phyloP scores from a whole-genome alignment of 2,113 vertebrate species.

The Macroglossus sobrinus region DNA sequence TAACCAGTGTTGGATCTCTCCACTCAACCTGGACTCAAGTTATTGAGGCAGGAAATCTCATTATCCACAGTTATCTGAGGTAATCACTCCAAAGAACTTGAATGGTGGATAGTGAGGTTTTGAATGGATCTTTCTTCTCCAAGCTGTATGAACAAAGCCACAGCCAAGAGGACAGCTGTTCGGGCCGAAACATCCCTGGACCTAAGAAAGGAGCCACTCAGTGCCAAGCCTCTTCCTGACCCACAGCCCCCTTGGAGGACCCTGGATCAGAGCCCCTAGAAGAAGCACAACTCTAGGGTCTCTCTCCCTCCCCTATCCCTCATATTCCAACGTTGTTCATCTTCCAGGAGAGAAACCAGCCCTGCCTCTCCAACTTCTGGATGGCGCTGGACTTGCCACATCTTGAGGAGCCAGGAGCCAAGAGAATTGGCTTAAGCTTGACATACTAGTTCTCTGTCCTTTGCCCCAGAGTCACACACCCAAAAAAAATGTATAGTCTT shows the following conservation, averaged over 20 bases:
- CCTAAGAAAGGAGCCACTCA: not conserved
- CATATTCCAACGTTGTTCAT: not conserved
- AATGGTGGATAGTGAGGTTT: not conserved
- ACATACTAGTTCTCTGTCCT: conserved; percentile 15
- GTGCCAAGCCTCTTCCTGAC: not conserved
- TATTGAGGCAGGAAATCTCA: not conserved
- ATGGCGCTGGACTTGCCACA: not conserved
- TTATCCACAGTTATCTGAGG: not conserved
- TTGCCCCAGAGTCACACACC: conserved; percentile 22
- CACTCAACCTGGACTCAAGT: not conserved
- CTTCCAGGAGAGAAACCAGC: not conserved
- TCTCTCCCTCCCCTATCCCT: not conserved
- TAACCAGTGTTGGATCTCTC: not conserved
- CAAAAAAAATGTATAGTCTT: conserved; percentile 17
- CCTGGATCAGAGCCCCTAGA: not conserved
- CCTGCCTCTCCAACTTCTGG: not conserved
- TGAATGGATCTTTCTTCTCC: not conserved
- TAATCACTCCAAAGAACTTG: not conserved
- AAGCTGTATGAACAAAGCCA: not conserved
- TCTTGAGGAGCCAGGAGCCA: not conserved
- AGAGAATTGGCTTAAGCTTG: not conserved
- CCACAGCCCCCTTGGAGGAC: no score
- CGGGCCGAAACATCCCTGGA: not conserved
- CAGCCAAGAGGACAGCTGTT: not conserved
- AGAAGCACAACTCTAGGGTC: not conserved